These are phyloP conservation scores for Styela clava DNA, from an alignment of 23 tunicate genomes.

Conservation along the genomic window DNA sequence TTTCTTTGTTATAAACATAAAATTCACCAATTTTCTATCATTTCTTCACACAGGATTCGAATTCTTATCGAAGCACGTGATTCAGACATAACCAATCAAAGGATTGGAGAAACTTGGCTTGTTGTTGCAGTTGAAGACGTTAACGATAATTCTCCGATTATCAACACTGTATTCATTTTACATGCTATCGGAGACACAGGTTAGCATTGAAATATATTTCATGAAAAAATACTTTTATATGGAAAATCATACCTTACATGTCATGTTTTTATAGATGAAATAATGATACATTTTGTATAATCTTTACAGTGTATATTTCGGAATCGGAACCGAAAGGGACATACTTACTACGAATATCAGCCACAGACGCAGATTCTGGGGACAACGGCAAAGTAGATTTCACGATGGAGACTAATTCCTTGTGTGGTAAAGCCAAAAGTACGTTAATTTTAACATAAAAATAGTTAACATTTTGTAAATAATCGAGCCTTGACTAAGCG, in stretches of 20 bases:
- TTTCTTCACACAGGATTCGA: background rate
- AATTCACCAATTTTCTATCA: too few relatives aligned
- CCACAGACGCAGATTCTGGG: slow-evolving; percentile 51
- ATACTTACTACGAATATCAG: slow-evolving; percentile 39
- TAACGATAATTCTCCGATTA: slow-evolving; percentile 58
- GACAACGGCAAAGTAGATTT: slow-evolving; percentile 45
- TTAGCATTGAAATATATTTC: slow-evolving; percentile 21
- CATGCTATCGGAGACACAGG: slow-evolving; percentile 37
- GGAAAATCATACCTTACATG: too few relatives aligned
- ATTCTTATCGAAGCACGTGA: slow-evolving; percentile 58
- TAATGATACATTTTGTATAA: too few relatives aligned
- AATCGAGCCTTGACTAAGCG: too few relatives aligned
- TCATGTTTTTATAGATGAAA: too few relatives aligned
- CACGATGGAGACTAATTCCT: slow-evolving; percentile 1
- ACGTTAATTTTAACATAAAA: background rate
- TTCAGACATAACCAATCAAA: slow-evolving; percentile 9
- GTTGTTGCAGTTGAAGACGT: slow-evolving; percentile 58
- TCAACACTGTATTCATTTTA: slow-evolving; percentile 32
- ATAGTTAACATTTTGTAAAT: too few relatives aligned
- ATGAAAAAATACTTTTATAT: slow-evolving; percentile 17
- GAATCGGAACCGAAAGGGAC: slow-evolving; percentile 37
- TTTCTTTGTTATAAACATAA: too few relatives aligned
- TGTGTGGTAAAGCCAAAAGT: background rate
- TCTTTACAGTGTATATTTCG: slow-evolving; percentile 53
- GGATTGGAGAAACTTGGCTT: slow-evolving; percentile 38